Evolutionary conservation across 1,140 invertebrate species (phyloP).

Genomic region (Cryptotermes secundus): DNA sequence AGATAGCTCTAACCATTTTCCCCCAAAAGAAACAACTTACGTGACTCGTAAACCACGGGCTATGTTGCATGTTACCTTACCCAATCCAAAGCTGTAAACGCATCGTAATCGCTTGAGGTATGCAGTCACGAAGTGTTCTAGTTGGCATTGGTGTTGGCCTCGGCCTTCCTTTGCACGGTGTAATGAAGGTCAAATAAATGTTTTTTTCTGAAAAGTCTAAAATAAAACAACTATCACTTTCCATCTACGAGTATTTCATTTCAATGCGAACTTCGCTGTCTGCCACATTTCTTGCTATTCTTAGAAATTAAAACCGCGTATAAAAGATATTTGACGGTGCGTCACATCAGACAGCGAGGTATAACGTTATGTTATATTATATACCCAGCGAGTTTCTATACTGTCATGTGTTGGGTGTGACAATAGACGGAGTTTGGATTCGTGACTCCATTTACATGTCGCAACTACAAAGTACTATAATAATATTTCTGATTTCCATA

Average conservation of each 20-base stretch:
- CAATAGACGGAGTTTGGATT: too few species aligned
- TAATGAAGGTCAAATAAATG: neutral
- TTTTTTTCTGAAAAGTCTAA: neutral
- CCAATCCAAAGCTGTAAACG: neutral
- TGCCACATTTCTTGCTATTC: neutral
- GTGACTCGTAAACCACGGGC: too few species aligned
- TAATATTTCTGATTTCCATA: too few species aligned
- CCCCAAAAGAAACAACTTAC: neutral
- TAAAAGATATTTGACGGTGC: too few species aligned
- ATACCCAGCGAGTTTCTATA: too few species aligned
- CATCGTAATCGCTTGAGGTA: neutral
- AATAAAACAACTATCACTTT: neutral
- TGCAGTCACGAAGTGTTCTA: neutral
- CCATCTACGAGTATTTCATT: neutral
- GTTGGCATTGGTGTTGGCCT: neutral
- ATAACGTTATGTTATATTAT: too few species aligned
- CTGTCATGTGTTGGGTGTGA: too few species aligned
- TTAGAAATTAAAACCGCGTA: too few species aligned
- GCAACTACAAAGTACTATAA: too few species aligned
- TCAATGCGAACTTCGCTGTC: neutral
- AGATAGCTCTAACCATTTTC: too few species aligned
- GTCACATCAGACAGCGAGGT: too few species aligned
- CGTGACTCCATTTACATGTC: too few species aligned
- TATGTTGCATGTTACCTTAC: neutral
- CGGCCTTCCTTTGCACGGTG: neutral